Base-by-base conservation (phyloP, 2,113 vertebrate genomes). In the Sebastes fasciatus region DNA sequence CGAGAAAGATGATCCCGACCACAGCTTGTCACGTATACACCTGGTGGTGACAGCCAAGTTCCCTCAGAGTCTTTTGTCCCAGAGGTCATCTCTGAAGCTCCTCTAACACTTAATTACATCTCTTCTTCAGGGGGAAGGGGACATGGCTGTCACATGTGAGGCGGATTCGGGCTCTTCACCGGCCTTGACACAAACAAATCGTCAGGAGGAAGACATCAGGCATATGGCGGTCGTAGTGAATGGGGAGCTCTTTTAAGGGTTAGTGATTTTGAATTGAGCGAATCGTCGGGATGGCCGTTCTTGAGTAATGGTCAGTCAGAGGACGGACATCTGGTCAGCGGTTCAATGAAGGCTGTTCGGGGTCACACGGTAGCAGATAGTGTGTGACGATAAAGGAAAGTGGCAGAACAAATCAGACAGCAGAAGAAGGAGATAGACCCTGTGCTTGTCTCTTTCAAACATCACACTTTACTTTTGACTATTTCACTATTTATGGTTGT, bases 1-100 rank as follows among this genome's bases (percentile, higher is more conserved):
- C 6, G 71, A 67, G 93, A 90, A 90, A 93, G 82, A 84, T 12
- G 89, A 94, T 88, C 86, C 55, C 85, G 87, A 80, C 82, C 79
- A 63, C 48, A 3, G 8, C 79, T 80, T 54, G 71, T 78, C 80
- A 73, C 61, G 34, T 34, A 26, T 68, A 82, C 48, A 57, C 1
- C 42, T 48, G 19, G 84, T 61, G 79, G 40, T 88, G 91, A 91
- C 84, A 87, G 81, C 58, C 63, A 74, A 66, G 74, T 73, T 88
- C 89, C 67, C 61, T 80, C 78, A 0, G 16, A 51, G 43, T 74
- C 74, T 74, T 86, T 89, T 87, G 87, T 91, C n/a, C 1, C 51
- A 12, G 75, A 48, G 89, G 77, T 91, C 89, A 86, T 67, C 75
- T 87, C 74, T 86, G 84, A 92, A 87, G 89, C 83, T 92, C 89